phyloP scores from a whole-genome alignment of 1,140 invertebrate species.

The Bombus cullumanus region DNA sequence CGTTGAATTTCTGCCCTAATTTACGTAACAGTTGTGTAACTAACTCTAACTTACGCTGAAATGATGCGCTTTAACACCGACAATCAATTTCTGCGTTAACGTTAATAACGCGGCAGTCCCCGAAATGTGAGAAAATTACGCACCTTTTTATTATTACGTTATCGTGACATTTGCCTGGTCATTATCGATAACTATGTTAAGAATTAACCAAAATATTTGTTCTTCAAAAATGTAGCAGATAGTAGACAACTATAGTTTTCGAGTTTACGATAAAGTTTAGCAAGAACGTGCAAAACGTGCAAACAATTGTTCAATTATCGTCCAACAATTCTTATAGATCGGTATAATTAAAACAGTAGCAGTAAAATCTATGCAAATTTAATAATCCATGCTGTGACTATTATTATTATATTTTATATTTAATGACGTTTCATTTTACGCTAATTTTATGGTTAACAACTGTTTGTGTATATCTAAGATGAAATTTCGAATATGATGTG shows the following conservation, averaged over 20 bases:
- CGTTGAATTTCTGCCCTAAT: constrained; percentile 4
- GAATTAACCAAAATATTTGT: not conserved
- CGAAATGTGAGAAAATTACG: not conserved
- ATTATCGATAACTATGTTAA: not conserved
- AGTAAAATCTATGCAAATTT: not conserved
- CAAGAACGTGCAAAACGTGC: not conserved
- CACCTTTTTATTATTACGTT: not conserved
- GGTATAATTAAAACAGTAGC: too few species aligned
- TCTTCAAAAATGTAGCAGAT: too few species aligned
- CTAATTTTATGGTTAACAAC: too few species aligned
- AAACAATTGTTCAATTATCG: too few species aligned
- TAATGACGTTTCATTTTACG: not conserved
- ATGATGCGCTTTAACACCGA: not conserved
- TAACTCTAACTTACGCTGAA: not conserved
- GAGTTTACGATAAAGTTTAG: not conserved
- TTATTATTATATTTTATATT: not conserved
- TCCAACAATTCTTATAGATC: too few species aligned
- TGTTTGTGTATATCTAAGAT: not conserved
- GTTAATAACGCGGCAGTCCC: not conserved
- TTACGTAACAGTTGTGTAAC: not conserved
- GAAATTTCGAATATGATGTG: too few species aligned
- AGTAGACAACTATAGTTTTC: not conserved
- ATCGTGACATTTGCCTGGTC: too few species aligned
- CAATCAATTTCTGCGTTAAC: not conserved
- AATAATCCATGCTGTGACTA: too few species aligned